Evolutionary conservation across 2,113 vertebrate genomes (phyloP).

Genomic region (Perognathus longimembris): DNA sequence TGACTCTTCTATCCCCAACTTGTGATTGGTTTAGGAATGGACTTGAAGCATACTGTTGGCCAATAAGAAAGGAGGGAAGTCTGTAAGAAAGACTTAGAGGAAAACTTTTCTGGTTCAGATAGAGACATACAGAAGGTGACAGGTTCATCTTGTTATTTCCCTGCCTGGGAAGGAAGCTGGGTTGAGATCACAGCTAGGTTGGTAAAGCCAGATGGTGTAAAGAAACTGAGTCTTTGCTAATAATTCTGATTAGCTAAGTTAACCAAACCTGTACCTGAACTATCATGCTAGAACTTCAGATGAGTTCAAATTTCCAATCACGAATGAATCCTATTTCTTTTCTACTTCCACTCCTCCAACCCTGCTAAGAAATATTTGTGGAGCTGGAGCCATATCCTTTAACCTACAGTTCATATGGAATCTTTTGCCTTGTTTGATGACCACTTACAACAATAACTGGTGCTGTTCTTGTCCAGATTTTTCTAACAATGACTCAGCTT

Average conservation of each 20-base stretch:
- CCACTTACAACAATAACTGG: conserved; percentile 64
- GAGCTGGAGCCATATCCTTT: conserved; percentile 58
- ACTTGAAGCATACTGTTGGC: neutral
- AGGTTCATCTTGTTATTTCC: neutral
- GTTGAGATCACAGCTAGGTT: neutral
- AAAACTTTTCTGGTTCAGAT: neutral
- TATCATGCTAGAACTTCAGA: neutral
- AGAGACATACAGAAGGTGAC: neutral
- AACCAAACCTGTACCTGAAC: neutral
- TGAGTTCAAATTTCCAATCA: neutral
- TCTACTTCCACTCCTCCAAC: neutral
- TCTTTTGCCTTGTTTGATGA: conserved; percentile 66
- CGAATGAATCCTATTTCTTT: neutral
- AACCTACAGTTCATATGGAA: conserved; percentile 74
- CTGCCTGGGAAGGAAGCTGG: neutral
- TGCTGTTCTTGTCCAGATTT: conserved; percentile 76
- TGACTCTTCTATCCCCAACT: neutral
- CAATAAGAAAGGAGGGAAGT: neutral
- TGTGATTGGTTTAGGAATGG: neutral
- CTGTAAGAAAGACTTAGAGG: neutral
- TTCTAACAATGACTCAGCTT: conserved; percentile 74
- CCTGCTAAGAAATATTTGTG: conserved; percentile 46
- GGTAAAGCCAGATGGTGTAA: neutral
- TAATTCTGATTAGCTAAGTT: neutral
- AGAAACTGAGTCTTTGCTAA: neutral